These are phyloP conservation scores for Myrmecobius fasciatus DNA, from an alignment of 2,113 vertebrate species.

Conservation along the genomic window DNA sequence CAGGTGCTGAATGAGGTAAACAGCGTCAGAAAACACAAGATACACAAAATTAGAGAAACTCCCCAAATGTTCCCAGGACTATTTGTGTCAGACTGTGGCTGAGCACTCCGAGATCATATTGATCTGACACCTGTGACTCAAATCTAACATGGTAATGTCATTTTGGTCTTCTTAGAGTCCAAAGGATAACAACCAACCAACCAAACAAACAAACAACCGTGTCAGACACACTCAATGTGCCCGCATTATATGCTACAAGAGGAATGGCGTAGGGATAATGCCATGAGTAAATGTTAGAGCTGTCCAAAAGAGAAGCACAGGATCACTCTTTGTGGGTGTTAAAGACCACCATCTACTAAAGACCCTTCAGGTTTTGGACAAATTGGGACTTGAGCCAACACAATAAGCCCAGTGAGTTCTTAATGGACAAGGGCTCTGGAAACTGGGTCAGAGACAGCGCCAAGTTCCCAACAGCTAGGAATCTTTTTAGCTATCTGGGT, in stretches of 20 bases:
- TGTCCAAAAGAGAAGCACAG: neutral
- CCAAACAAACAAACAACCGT: too few species aligned
- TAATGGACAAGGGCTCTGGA: neutral
- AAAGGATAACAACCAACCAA: too few species aligned
- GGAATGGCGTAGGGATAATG: neutral
- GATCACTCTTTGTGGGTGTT: neutral
- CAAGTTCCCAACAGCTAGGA: neutral
- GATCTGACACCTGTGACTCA: too few species aligned
- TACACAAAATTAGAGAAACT: too few species aligned
- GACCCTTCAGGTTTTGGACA: neutral
- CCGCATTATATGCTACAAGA: neutral
- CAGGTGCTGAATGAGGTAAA: neutral
- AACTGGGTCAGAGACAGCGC: neutral
- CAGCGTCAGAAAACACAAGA: neutral
- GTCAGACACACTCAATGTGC: neutral
- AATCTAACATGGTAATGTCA: too few species aligned
- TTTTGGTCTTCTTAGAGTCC: too few species aligned
- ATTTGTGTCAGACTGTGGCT: too few species aligned
- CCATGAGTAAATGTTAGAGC: neutral
- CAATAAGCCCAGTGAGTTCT: neutral
- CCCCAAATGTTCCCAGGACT: too few species aligned
- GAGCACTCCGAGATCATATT: too few species aligned
- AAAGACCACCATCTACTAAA: neutral
- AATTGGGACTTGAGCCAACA: neutral
- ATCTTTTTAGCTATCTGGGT: neutral